Base-by-base conservation (phyloP, 2,888 invertebrate genomes). In the Fabriciana adippe region DNA sequence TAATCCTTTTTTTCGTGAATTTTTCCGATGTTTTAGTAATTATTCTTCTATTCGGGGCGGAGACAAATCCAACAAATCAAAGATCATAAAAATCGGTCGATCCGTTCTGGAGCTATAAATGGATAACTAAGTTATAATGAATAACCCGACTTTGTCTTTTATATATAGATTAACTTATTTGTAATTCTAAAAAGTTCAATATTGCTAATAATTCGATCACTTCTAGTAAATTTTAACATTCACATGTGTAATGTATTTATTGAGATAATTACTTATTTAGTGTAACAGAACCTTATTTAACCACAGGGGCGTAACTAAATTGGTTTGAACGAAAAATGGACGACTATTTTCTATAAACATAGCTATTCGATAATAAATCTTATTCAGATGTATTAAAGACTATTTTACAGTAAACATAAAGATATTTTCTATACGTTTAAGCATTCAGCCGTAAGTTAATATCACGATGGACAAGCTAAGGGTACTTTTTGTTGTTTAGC, bases 361-460 rank as follows among this genome's bases (percentile, higher is more conserved):
- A 11, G 51, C 3, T 8, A n/a, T 45, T 45, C 41, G 2, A 57
- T 16, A 26, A 26, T 41, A n/a, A 26, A 16, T 26, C 16, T 45
- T 65, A 57, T 53, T 3, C 0, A 14, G n/a, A 4, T 6, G 16
- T 5, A 0, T 45, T 65, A 65, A 51, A 16, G 26, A 8, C 57
- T 45, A 53, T 50, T 51, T 31, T 57, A 18, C 8, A 57, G 45
- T 56, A 6, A 41, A 21, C 35, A 13, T 16, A 26, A 50, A 18
- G 2, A 6, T 41, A 51, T 51, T 64, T 54, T 55, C 63, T 55
- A 35, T 50, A 55, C 41, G 55, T 21, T 53, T 53, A 45, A 35
- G 16, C 45, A 60, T 48, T 60, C 53, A 57, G 0, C 66, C 60
- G 60, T 66, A 55, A 18, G 60, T 54, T 60, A 66, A 66, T 60